These are phyloP conservation scores for Tautogolabrus adspersus DNA, from an alignment of 2,113 vertebrate species.

Conservation along the genomic window DNA sequence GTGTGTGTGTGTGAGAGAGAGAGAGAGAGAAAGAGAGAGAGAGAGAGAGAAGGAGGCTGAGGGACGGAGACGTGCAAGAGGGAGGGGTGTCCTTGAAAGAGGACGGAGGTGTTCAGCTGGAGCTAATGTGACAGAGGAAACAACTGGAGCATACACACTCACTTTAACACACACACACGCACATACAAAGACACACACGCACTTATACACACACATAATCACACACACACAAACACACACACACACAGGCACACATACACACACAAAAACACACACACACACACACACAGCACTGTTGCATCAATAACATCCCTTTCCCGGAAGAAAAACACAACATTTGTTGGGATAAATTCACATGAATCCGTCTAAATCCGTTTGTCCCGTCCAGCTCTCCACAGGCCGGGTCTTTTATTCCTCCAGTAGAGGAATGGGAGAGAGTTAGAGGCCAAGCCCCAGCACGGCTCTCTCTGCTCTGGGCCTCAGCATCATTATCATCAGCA, in stretches of 20 bases:
- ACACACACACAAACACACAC: conserved; percentile 41
- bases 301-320: conserved; percentile 67
- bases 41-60: conserved; percentile 30
- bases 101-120: conserved; percentile 83
- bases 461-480: conserved; percentile 64
- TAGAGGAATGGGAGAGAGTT: conserved; percentile 39
- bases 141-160: conserved; percentile 66
- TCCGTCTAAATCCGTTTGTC: conserved; percentile 71
- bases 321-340: conserved; percentile 46
- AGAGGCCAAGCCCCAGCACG: conserved; percentile 47
- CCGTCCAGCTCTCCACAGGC: conserved; percentile 57
- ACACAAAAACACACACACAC: not conserved
- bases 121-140: conserved; percentile 80
- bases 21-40: not conserved
- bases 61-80: conserved; percentile 57
- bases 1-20: conserved; percentile 15
- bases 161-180: conserved; percentile 23
- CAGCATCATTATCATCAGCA: conserved; percentile 78
- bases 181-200: not conserved
- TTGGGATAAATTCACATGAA: conserved; percentile 66
- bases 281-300: conserved; percentile 48
- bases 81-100: conserved; percentile 82
- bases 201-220: conserved; percentile 37
- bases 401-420: conserved; percentile 49
- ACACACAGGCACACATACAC: no score